Evolutionary conservation across 2,797 vertebrate genomes (phyloP).

Genomic region (Clarias fuscus): DNA sequence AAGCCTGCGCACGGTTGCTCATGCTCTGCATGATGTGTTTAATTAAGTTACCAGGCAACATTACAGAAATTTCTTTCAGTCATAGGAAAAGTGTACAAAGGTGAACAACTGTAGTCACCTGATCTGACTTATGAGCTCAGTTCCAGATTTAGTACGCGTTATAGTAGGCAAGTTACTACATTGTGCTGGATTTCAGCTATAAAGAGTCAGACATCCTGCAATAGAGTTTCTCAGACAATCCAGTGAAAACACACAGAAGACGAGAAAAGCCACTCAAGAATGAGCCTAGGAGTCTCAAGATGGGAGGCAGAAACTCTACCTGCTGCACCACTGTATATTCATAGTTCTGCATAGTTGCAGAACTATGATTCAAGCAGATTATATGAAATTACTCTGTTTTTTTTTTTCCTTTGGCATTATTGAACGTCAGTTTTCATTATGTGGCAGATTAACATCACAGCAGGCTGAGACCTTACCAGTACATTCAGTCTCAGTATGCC

Average conservation of each 20-base stretch:
- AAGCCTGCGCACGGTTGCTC: not conserved
- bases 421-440: conserved; percentile 12
- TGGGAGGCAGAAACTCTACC: not conserved
- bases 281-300: not conserved
- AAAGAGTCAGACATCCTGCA: not conserved
- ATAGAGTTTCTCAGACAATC: not conserved
- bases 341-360: not conserved
- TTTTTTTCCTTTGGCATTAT: not conserved
- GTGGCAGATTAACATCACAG: conserved; percentile 34
- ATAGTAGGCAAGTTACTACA: not conserved
- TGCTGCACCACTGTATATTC: not conserved
- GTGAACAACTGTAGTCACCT: not conserved
- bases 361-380: not conserved
- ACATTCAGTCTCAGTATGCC: not conserved
- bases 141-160: not conserved
- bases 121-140: not conserved
- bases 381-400: not conserved
- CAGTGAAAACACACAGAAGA: not conserved
- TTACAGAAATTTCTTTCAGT: not conserved
- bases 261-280: not conserved
- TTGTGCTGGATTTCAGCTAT: not conserved
- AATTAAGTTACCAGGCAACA: not conserved
- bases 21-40: not conserved
- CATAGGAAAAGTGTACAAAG: not conserved
- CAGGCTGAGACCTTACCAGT: not conserved